Base-by-base conservation (phyloP, 30 jellyfish, hydroid and myxozoan species). In the Aurelia sp. region DNA sequence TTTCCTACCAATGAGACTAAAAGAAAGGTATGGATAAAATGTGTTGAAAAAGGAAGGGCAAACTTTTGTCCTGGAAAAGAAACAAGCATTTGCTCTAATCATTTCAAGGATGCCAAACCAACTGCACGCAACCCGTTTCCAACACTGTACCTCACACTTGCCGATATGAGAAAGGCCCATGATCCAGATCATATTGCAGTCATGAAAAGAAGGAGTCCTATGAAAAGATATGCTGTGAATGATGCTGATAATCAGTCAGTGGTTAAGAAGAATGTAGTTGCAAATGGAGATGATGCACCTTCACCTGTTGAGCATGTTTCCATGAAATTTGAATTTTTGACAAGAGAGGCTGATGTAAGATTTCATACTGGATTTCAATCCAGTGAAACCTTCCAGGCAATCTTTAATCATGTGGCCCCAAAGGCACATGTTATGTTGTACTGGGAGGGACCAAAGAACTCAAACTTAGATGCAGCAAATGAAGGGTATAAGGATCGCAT, bases 401-500 rank as follows among this genome's bases (percentile, higher is more conserved):
- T 82, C 0, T 67, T 82, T 67, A 69, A 68, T 22, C 67, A 48
- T 52, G 71, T 82, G 44, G 38, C 44, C 40, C 87, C 66, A 60
- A 76, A 76, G 48, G 96, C 91, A 86, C 44, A 50, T 65, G 78
- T 63, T 38, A 86, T 86, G 96, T 64, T 19, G 57, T 86, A 74
- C 73, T 86, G 91, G 96, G 88, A 73, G 55, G 96, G 91, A n/a
- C 47, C 78, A 20, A 86, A 86, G 66, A 73, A 76, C 41, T 81
- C 91, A 13, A 72, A 27, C 57, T n/a, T 67, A 19, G 61, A 81
- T 44, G 17, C 87, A 62, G 47, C 88, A 48, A 65, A 87, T 13
- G 48, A 60, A 60, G 92, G 76, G 18, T 71, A 67, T 51, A 27
- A 72, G 19, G 47, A 74, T 13, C 71, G 85, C 72, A 53, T 47